Conservation (phyloP, 92 coral and sea anemone genomes). For the Heliopora coerulea region DNA sequence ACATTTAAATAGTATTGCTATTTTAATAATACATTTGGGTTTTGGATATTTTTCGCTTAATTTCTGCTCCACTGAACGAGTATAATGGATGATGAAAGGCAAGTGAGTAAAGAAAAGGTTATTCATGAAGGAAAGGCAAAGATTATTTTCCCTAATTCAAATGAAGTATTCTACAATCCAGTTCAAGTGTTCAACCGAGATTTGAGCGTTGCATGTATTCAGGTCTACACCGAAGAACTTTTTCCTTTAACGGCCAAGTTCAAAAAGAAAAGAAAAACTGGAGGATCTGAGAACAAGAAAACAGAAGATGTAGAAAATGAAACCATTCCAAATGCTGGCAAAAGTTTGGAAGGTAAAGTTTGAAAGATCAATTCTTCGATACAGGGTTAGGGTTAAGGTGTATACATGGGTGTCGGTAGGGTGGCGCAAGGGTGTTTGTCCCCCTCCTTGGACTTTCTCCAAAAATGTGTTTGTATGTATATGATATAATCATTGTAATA, state of each 20-base stretch:
- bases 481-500: too few species aligned
- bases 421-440: too few species aligned
- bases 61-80: not conserved
- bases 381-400: too few species aligned
- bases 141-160: constrained; percentile 73
- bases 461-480: too few species aligned
- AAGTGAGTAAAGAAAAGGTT: not conserved
- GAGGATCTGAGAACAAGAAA: not conserved
- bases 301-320: not conserved
- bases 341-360: not conserved
- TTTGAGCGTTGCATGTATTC: constrained; percentile 77
- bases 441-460: too few species aligned
- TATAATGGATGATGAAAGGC: constrained; percentile 11
- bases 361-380: not conserved
- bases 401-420: too few species aligned
- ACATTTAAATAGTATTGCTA: not conserved
- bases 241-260: constrained; percentile 25
- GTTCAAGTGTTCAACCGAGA: constrained; percentile 98
- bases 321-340: not conserved
- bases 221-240: constrained; percentile 63
- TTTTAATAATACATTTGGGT: too few species aligned
- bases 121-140: constrained; percentile 93
- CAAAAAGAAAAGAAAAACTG: constrained; percentile 47
- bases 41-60: not conserved
- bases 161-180: constrained; percentile 90